These are phyloP conservation scores for Temnothorax ravouxi DNA, from an alignment of 2,888 invertebrate genomes.

Conservation along the genomic window DNA sequence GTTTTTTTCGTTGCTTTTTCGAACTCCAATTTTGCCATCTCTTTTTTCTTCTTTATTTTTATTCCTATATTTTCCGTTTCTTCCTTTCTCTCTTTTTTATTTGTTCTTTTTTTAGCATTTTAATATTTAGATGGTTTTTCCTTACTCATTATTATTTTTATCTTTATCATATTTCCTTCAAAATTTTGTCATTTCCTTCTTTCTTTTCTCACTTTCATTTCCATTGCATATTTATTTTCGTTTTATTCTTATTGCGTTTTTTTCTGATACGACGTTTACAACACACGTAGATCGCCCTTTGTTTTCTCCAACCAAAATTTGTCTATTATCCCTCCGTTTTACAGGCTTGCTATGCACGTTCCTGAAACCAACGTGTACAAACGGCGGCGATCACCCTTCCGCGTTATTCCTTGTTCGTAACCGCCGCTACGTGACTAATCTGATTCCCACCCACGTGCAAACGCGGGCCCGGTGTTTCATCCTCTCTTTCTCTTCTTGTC, in stretches of 20 bases:
- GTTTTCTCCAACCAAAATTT: slow-evolving; percentile 24
- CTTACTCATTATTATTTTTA: background rate
- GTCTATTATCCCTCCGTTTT: slow-evolving; percentile 30
- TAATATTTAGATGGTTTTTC: background rate
- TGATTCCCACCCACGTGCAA: slow-evolving; percentile 79
- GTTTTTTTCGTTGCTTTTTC: slow-evolving; percentile 1
- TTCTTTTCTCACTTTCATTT: background rate
- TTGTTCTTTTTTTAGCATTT: background rate
- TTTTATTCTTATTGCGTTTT: background rate
- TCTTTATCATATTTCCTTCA: slow-evolving; percentile 7
- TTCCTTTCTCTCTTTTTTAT: background rate
- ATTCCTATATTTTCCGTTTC: background rate
- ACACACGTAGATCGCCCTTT: background rate
- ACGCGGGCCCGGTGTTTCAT: slow-evolving; percentile 54
- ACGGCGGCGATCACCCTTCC: slow-evolving; percentile 61
- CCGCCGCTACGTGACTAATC: slow-evolving; percentile 82
- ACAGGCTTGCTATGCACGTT: slow-evolving; percentile 7
- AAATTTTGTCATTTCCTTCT: background rate
- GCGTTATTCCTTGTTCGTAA: slow-evolving; percentile 74
- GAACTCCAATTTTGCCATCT: slow-evolving; percentile 15
- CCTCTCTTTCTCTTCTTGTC: slow-evolving; percentile 45
- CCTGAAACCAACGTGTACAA: slow-evolving; percentile 55
- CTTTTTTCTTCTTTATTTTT: background rate
- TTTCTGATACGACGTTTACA: background rate
- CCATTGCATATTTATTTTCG: background rate